Evolutionary conservation across 2,797 vertebrate species (phyloP).

Genomic region (Muscicapa comitata): DNA sequence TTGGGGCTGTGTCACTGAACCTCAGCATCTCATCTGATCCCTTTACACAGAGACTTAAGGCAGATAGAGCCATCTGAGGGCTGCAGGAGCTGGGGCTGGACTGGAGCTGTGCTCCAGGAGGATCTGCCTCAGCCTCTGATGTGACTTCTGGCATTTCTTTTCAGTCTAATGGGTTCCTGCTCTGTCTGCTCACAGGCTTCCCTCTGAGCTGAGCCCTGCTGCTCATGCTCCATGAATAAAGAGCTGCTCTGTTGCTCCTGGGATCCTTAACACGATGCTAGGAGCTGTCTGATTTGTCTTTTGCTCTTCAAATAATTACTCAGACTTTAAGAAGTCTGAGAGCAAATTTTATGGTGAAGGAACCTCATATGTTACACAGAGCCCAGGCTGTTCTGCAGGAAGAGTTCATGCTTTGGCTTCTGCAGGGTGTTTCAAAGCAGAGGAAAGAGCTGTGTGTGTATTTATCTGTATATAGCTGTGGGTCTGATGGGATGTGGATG

Average conservation of each 20-base stretch:
- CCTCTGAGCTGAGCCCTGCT: not conserved
- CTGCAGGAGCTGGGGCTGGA: not conserved
- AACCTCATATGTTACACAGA: not conserved
- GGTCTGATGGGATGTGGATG: not conserved
- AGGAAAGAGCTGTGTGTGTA: not conserved
- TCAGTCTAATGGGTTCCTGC: not conserved
- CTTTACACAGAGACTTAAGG: slow-evolving; percentile 29
- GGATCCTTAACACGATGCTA: not conserved
- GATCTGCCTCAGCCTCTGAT: not conserved
- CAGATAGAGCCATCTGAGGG: not conserved
- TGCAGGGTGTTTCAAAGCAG: not conserved
- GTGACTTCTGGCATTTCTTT: not conserved
- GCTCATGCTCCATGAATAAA: not conserved
- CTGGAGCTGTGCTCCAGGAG: not conserved
- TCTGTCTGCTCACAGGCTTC: not conserved
- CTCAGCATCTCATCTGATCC: slow-evolving; percentile 48
- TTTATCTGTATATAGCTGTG: not conserved
- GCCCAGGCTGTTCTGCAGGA: not conserved
- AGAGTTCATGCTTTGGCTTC: not conserved
- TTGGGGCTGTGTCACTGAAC: slow-evolving; percentile 38
- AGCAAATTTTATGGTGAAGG: not conserved
- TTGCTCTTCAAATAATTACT: slow-evolving; percentile 5
- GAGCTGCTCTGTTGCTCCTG: not conserved
- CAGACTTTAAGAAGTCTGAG: not conserved
- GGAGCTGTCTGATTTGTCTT: not conserved